Conservation (phyloP, 37 sponge, comb jelly and placozoan genomes). For the Beroe forskalii region DNA sequence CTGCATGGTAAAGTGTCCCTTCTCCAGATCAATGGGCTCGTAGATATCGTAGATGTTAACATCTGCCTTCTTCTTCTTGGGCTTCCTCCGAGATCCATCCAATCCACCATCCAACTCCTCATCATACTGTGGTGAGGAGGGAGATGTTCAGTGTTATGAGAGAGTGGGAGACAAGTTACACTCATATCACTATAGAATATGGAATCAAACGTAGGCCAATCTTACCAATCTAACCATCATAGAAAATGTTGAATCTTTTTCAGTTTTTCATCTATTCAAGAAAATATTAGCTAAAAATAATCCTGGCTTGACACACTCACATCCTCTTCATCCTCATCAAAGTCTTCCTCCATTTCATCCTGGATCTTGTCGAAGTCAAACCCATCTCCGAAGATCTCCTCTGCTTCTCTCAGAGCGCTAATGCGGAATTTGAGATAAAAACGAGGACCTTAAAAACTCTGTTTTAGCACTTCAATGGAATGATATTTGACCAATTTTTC, state of each 20-base stretch:
- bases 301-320: neutral
- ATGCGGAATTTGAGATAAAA: no score
- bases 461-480: no score
- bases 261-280: neutral
- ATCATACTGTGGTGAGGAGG: neutral
- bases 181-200: no score
- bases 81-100: conserved; percentile 33
- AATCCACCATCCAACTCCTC: conserved; percentile 17
- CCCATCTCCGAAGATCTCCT: conserved; percentile 90
- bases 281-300: neutral
- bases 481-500: no score
- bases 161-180: no score
- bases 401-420: conserved; percentile 88
- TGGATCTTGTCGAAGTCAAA: conserved; percentile 83
- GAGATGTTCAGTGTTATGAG: no score
- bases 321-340: conserved; percentile 68
- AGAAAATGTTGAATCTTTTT: neutral
- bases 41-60: conserved; percentile 68
- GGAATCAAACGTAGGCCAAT: no score
- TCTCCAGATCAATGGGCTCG: conserved; percentile 92
- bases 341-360: conserved; percentile 67
- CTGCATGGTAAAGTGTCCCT: conserved; percentile 79
- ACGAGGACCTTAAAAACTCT: neutral
- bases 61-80: conserved; percentile 68
- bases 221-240: no score